A percentile compares a stretch with the other conserved stretches of the same genome.
phyloP scores from a whole-genome alignment of 1,140 invertebrate genomes.

The Bacillus rossius region DNA sequence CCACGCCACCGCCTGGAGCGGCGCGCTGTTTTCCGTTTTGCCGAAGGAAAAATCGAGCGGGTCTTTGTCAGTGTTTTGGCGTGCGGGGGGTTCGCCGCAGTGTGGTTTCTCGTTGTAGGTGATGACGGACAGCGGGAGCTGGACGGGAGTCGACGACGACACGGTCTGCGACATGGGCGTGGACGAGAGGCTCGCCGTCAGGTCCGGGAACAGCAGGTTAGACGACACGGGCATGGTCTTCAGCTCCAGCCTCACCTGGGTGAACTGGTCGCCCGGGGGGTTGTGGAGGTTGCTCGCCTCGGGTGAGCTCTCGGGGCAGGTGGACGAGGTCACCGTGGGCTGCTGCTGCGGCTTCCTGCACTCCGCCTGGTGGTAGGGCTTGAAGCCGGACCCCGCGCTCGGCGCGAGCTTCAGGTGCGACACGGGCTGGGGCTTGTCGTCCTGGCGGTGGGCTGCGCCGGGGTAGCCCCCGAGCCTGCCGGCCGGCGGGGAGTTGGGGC shows the following conservation, averaged over 20 bases:
- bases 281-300: neutral
- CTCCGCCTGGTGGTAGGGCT: neutral
- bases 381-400: neutral
- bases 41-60: too few species aligned
- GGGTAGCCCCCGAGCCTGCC: neutral
- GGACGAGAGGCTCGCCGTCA: neutral
- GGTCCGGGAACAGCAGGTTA: too few species aligned
- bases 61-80: too few species aligned
- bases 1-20: too few species aligned
- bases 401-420: conserved; percentile 5
- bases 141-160: neutral
- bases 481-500: neutral
- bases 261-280: neutral
- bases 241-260: conserved; percentile 9
- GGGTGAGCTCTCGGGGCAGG: neutral
- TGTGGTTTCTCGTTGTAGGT: too few species aligned
- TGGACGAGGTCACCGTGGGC: neutral
- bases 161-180: neutral
- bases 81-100: too few species aligned
- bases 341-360: conserved; percentile 5
- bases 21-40: too few species aligned
- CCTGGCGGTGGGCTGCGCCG: neutral
- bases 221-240: conserved; percentile 2
- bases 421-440: neutral
- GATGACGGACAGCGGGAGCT: neutral